Percentiles rank a stretch among this genome's conserved stretches.
These are phyloP conservation scores for Upupa epops DNA, from an alignment of 2,113 vertebrate species.

Conservation along the genomic window DNA sequence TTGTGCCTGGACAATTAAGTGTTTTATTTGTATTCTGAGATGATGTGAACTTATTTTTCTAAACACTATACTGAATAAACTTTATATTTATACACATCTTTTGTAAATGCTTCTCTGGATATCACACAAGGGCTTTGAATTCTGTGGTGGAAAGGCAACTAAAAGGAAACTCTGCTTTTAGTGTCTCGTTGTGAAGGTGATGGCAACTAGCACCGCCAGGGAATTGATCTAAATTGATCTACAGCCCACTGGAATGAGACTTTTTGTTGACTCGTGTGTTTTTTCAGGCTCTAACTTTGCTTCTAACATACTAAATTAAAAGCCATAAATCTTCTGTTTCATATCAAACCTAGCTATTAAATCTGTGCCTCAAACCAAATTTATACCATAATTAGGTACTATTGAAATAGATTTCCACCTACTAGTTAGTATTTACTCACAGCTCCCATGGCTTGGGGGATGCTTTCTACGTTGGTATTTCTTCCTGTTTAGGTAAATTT, in stretches of 20 bases:
- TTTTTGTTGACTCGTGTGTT: neutral
- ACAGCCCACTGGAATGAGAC: neutral
- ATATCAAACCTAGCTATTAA: neutral
- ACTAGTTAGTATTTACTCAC: neutral
- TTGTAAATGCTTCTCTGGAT: constrained; percentile 34
- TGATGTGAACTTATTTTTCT: constrained; percentile 99
- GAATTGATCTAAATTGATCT: neutral
- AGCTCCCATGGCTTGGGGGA: neutral
- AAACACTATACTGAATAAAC: constrained; percentile 99
- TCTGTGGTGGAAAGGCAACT: neutral
- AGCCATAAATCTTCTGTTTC: neutral
- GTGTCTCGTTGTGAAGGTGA: neutral
- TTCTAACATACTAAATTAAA: constrained; percentile 20
- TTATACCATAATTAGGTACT: neutral
- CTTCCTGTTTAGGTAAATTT: neutral
- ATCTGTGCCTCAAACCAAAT: neutral
- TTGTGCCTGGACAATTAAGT: constrained; percentile 86
- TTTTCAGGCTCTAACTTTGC: neutral
- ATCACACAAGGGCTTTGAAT: neutral
- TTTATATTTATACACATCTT: constrained; percentile 97
- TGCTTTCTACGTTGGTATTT: neutral
- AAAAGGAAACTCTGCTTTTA: neutral
- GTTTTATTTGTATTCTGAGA: constrained; percentile 97
- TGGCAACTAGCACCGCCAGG: neutral
- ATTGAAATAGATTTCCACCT: neutral